Percentiles rank a stretch among this genome's conserved stretches.
Evolutionary conservation across 2,113 vertebrate species (phyloP).

Genomic region (Rhinoderma darwinii): DNA sequence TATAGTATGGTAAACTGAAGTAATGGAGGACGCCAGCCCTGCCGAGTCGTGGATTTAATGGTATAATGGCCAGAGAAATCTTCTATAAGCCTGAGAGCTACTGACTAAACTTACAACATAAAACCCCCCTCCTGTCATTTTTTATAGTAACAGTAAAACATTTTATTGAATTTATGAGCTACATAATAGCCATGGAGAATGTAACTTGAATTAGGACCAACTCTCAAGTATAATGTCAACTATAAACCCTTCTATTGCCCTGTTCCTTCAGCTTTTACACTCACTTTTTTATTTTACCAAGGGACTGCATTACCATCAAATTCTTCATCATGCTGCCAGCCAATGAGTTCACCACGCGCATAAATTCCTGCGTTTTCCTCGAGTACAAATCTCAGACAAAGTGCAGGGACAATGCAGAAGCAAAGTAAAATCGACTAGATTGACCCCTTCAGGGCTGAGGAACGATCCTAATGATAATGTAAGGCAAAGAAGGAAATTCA

Average conservation of each 20-base stretch:
- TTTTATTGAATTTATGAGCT: slow-evolving; percentile 87
- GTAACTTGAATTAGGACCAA: slow-evolving; percentile 84
- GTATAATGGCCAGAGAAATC: slow-evolving; percentile 77
- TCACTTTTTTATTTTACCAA: slow-evolving; percentile 66
- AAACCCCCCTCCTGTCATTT: slow-evolving; percentile 85
- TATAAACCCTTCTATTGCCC: slow-evolving; percentile 78
- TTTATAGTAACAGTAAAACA: slow-evolving; percentile 86
- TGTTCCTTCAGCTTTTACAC: slow-evolving; percentile 68
- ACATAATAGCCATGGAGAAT: slow-evolving; percentile 83
- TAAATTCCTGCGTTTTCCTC: slow-evolving; percentile 61
- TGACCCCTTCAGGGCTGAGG: background rate
- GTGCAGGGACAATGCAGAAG: slow-evolving; percentile 39
- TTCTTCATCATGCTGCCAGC: slow-evolving; percentile 65
- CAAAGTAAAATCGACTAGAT: background rate
- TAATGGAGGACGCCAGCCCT: slow-evolving; percentile 70
- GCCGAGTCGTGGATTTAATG: slow-evolving; percentile 81
- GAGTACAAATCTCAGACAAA: slow-evolving; percentile 43
- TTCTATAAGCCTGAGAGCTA: slow-evolving; percentile 80
- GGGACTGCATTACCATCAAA: slow-evolving; percentile 66
- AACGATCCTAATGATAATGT: background rate
- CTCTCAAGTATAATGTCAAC: slow-evolving; percentile 78
- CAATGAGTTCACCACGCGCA: slow-evolving; percentile 62
- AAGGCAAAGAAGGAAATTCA: background rate
- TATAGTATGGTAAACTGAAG: slow-evolving; percentile 43
- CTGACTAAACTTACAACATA: slow-evolving; percentile 83